Conservation (phyloP, 2,113 vertebrate species). For the cat (Felis catus) region F.catus_Fca126_mat1.0 CM031411.1:114081001-114081500, state of each 20-base stretch:
- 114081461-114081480: background rate
- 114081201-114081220: background rate
- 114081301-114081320: background rate
- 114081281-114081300: background rate
- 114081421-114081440: background rate
- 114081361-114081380: background rate
- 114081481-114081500: background rate
- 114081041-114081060: background rate
- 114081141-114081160: background rate
- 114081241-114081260: background rate
- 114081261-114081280: background rate
- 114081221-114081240: background rate
- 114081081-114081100: background rate
- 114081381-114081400: background rate
- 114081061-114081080: background rate
- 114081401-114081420: background rate
- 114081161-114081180: background rate
- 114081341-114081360: background rate
- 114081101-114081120: background rate
- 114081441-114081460: background rate
- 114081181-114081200: background rate
- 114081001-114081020: background rate
- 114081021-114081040: background rate
- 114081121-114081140: background rate
- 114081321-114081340: too few relatives aligned